Evolutionary conservation across 1,140 invertebrate genomes (phyloP).

Genomic region (Druon quercuslanigerum): DNA sequence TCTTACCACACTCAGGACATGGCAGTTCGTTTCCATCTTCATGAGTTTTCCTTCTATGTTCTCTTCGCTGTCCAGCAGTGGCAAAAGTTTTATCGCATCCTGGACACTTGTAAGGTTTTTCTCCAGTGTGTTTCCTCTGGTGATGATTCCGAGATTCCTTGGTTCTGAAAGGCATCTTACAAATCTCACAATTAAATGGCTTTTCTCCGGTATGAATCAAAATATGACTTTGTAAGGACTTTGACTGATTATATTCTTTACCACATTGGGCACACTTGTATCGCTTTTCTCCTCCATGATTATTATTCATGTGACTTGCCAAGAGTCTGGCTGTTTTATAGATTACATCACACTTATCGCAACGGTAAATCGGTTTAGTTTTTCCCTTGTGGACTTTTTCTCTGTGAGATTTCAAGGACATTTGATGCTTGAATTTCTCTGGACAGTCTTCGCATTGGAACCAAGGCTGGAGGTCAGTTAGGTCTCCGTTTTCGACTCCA

Average conservation of each 20-base stretch:
- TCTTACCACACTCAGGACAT: conserved; percentile 51
- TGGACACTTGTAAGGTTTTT: conserved; percentile 51
- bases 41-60: conserved; percentile 52
- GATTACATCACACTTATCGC: conserved; percentile 47
- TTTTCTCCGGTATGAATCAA: conserved; percentile 54
- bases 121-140: conserved; percentile 51
- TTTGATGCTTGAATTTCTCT: conserved; percentile 60
- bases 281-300: conserved; percentile 50
- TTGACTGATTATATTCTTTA: conserved; percentile 49
- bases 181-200: conserved; percentile 51
- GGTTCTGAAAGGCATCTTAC: conserved; percentile 48
- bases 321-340: conserved; percentile 51
- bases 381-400: conserved; percentile 53
- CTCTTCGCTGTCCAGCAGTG: conserved; percentile 44
- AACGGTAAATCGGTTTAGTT: conserved; percentile 44
- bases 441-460: conserved; percentile 51
- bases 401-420: conserved; percentile 59
- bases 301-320: conserved; percentile 55
- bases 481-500: conserved; percentile 49
- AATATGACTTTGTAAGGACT: conserved; percentile 54
- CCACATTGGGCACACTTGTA: conserved; percentile 56
- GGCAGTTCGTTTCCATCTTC: conserved; percentile 41
- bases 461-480: conserved; percentile 50
- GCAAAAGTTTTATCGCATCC: conserved; percentile 51
- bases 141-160: conserved; percentile 53